A percentile compares a stretch with the other conserved stretches of the same genome.
Conservation (phyloP, 1,140 invertebrate species). For the Calycopis cecrops region DNA sequence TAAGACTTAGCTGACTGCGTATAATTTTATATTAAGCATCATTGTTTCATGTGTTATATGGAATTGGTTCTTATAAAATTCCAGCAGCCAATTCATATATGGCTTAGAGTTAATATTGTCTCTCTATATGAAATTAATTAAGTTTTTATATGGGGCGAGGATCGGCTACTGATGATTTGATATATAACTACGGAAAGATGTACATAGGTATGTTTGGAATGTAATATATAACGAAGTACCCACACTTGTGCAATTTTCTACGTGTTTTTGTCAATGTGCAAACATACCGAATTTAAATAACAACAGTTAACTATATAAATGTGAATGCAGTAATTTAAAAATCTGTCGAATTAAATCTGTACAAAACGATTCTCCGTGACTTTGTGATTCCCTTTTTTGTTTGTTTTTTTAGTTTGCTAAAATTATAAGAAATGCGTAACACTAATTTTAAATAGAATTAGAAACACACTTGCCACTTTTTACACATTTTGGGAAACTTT, state of each 20-base stretch:
- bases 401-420: conserved; percentile 13
- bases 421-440: no score
- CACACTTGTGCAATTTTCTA: conserved; percentile 43
- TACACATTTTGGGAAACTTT: no score
- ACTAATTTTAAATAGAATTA: no score
- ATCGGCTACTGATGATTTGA: conserved; percentile 41
- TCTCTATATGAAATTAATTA: conserved; percentile 12
- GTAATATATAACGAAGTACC: conserved; percentile 36
- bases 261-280: conserved; percentile 52
- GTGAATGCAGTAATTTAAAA: conserved; percentile 69
- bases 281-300: conserved; percentile 61
- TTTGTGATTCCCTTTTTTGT: conserved; percentile 52
- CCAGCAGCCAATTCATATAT: conserved; percentile 5
- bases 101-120: conserved; percentile 11
- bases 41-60: conserved; percentile 9
- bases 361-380: conserved; percentile 60
- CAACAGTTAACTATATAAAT: conserved; percentile 51
- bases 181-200: conserved; percentile 45
- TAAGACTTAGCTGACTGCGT: conserved; percentile 3
- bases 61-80: conserved; percentile 18
- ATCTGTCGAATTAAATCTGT: conserved; percentile 73
- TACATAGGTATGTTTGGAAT: conserved; percentile 62
- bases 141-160: conserved; percentile 30
- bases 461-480: no score
- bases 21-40: conserved; percentile 1